phyloP scores from a whole-genome alignment of 2,797 vertebrate genomes.

The Megalops cyprinoides region DNA sequence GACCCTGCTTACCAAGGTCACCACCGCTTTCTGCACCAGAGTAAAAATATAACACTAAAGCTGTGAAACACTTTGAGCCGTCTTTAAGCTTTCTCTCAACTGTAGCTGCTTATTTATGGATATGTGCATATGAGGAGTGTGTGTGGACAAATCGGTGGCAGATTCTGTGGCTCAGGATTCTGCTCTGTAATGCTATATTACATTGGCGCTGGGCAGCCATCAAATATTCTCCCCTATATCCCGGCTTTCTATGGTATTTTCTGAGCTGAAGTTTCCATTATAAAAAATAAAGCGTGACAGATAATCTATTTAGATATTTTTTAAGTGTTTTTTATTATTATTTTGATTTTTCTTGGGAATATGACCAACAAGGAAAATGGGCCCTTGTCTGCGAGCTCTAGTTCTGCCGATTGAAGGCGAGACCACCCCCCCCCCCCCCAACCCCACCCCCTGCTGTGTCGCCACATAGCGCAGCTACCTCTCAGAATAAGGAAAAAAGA shows the following conservation, averaged over 20 bases:
- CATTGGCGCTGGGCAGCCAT: conserved; percentile 15
- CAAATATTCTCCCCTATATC: not conserved
- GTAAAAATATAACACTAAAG: not conserved
- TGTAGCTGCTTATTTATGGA: not conserved
- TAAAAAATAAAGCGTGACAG: conserved; percentile 50
- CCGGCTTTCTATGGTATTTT: not conserved
- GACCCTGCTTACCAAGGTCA: not conserved
- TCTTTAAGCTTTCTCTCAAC: not conserved
- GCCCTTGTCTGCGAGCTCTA: conserved; percentile 36
- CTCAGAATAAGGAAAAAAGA: conserved; percentile 41
- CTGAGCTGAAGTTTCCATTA: conserved; percentile 24
- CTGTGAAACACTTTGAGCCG: no score
- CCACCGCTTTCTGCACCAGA: not conserved
- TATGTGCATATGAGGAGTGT: not conserved
- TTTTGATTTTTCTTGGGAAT: conserved; percentile 37
- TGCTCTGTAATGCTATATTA: conserved; percentile 7
- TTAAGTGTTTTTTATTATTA: conserved; percentile 28
- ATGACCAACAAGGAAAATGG: conserved; percentile 32
- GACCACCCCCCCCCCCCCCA: no score
- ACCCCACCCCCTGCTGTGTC: conserved; percentile 46
- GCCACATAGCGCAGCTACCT: conserved; percentile 42
- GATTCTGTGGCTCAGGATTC: not conserved
- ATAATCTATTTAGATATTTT: conserved; percentile 50
- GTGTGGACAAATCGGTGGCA: not conserved
- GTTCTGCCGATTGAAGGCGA: conserved; percentile 50